phyloP scores from a whole-genome alignment of 2,888 invertebrate genomes.

The Didymodactylos carnosus region DNA sequence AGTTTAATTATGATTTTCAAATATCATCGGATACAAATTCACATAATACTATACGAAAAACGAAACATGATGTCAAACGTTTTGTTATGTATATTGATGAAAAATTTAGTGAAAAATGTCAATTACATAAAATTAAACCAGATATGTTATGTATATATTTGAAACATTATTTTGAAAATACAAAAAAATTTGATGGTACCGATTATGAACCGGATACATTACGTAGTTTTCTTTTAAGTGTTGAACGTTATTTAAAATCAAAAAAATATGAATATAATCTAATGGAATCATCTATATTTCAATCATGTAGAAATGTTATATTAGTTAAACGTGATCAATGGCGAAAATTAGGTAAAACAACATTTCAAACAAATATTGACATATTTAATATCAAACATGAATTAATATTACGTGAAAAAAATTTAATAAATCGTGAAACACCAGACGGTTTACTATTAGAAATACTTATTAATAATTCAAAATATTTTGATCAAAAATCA shows the following conservation, averaged over 20 bases:
- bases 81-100: neutral
- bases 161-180: constrained; percentile 1
- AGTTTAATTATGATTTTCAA: neutral
- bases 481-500: neutral
- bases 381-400: neutral
- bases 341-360: neutral
- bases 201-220: neutral
- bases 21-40: neutral
- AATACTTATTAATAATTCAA: neutral
- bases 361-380: neutral
- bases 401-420: neutral
- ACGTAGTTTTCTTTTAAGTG: neutral
- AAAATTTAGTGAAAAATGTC: neutral
- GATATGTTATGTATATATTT: neutral
- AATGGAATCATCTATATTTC: neutral
- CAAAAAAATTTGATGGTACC: neutral
- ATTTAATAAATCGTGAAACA: neutral
- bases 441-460: neutral
- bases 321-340: neutral
- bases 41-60: neutral
- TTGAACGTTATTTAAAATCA: neutral
- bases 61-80: neutral
- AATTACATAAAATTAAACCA: neutral
- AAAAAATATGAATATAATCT: neutral
- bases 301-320: neutral